These are phyloP conservation scores for Brenthis ino DNA, from an alignment of 2,888 invertebrate genomes.

Conservation along the genomic window DNA sequence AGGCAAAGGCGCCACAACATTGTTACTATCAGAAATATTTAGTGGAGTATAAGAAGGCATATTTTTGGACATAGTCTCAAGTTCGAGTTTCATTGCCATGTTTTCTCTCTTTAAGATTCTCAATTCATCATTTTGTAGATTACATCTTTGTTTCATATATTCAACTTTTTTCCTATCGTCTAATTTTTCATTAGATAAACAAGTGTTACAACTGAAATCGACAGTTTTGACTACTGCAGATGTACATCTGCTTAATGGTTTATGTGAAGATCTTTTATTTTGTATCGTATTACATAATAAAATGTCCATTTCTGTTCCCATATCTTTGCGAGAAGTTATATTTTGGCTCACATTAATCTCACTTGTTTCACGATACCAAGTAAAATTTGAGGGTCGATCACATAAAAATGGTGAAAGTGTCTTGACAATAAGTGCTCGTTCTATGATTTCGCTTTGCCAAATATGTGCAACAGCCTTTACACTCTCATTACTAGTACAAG, in stretches of 20 bases:
- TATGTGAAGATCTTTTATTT: conserved; percentile 29
- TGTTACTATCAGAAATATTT: conserved; percentile 39
- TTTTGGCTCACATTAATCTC: conserved; percentile 12
- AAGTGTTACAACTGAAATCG: conserved; percentile 52
- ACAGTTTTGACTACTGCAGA: conserved; percentile 48
- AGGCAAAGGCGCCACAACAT: conserved; percentile 50
- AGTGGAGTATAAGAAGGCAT: conserved; percentile 43
- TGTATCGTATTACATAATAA: conserved; percentile 1
- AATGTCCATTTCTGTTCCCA: conserved; percentile 36
- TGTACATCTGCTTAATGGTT: conserved; percentile 49
- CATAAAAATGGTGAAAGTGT: conserved; percentile 47
- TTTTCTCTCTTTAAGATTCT: conserved; percentile 60
- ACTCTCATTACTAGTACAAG: conserved; percentile 46
- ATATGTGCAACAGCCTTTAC: conserved; percentile 56
- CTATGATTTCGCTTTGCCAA: conserved; percentile 65
- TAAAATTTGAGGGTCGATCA: conserved; percentile 17
- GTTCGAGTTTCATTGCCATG: conserved; percentile 54
- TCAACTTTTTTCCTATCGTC: conserved; percentile 48
- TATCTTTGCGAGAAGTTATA: conserved; percentile 25
- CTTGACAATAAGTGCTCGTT: conserved; percentile 60
- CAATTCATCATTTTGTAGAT: conserved; percentile 57
- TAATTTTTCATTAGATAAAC: conserved; percentile 45
- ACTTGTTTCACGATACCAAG: conserved; percentile 15
- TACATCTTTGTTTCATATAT: conserved; percentile 51
- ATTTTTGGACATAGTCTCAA: conserved; percentile 51